phyloP scores from a whole-genome alignment of 2,888 invertebrate genomes.

The Adelphocoris suturalis region DNA sequence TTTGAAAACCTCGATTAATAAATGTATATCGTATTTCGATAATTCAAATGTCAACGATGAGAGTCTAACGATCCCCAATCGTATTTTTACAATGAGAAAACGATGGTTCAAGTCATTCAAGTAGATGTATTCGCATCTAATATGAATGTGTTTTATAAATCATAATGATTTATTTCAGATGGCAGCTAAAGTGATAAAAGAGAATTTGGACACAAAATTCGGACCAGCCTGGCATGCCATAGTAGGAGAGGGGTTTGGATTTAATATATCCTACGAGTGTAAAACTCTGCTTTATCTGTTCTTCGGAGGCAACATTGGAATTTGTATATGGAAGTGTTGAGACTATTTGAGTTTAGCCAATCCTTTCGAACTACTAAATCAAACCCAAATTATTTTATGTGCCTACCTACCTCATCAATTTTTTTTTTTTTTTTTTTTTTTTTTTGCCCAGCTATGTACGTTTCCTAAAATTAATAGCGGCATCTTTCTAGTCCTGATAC shows the following conservation, averaged over 20 bases:
- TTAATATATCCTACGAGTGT: constrained; percentile 94
- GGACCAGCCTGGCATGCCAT: constrained; percentile 97
- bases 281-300: constrained; percentile 92
- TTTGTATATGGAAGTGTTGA: constrained; percentile 94
- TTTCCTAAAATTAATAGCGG: not conserved
- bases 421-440: too few relatives aligned
- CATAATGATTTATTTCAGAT: constrained; percentile 81
- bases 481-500: not conserved
- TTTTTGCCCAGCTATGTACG: not conserved
- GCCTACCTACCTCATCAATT: not conserved
- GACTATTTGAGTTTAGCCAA: not conserved
- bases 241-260: constrained; percentile 96
- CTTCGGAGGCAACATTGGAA: constrained; percentile 94
- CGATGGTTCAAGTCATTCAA: too few relatives aligned
- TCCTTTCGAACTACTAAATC: constrained; percentile 6
- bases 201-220: constrained; percentile 96
- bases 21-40: too few relatives aligned
- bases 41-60: too few relatives aligned
- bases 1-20: too few relatives aligned
- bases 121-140: too few relatives aligned
- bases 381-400: not conserved
- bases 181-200: constrained; percentile 96
- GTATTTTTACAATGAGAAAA: too few relatives aligned
- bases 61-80: too few relatives aligned
- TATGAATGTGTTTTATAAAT: too few relatives aligned